These are phyloP conservation scores for Peromyscus polionotus DNA, from an alignment of 2,113 vertebrate genomes.

Conservation along the genomic window DNA sequence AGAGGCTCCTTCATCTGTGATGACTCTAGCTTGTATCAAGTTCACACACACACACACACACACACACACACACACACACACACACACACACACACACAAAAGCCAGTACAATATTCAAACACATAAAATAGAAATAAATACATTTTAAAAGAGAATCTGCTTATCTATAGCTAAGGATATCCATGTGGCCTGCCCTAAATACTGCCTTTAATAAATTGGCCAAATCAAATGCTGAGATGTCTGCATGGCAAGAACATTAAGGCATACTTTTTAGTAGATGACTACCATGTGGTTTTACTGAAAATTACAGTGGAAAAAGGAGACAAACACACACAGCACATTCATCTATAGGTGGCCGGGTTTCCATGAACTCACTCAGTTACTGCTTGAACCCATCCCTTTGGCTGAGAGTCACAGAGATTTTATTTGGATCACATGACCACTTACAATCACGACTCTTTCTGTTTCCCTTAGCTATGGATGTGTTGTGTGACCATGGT, in stretches of 20 bases:
- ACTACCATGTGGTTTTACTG: constrained; percentile 58
- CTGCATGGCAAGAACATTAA: constrained; percentile 24
- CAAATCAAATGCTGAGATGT: constrained; percentile 35
- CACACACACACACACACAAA: background rate
- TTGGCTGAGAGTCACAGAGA: constrained; percentile 9
- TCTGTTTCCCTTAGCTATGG: background rate
- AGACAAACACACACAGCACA: background rate
- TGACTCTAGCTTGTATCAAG: background rate
- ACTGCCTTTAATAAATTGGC: constrained; percentile 73
- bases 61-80: background rate
- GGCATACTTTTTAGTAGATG: constrained; percentile 43
- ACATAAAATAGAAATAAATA: background rate
- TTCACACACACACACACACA: background rate
- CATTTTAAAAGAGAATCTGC: background rate
- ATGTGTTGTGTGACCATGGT: background rate
- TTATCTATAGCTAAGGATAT: constrained; percentile 70
- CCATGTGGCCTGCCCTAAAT: constrained; percentile 25
- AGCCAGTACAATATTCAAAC: background rate
- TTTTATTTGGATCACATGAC: background rate
- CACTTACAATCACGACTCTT: constrained; percentile 1
- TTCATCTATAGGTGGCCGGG: background rate
- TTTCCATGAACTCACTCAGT: constrained; percentile 26
- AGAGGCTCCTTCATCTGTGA: background rate
- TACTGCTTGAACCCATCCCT: constrained; percentile 22
- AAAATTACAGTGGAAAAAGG: constrained; percentile 48